Conservation (phyloP, 2,888 invertebrate species). For the Cephus pygmeus region DNA sequence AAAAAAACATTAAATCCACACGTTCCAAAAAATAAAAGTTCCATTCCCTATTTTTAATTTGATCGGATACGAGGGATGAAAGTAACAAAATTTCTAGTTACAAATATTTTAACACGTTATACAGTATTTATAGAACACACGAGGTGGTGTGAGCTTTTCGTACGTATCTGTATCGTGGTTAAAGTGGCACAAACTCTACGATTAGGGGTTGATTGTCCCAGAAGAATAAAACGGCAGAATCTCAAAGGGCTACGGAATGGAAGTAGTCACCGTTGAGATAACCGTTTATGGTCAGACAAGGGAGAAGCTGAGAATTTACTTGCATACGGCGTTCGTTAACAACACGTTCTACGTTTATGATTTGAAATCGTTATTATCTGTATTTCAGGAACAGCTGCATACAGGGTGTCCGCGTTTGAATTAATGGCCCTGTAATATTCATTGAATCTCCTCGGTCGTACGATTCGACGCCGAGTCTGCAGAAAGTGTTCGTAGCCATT, state of each 20-base stretch:
- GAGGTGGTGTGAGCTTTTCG: too few relatives aligned
- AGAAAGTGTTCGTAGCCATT: neutral
- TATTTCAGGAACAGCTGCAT: neutral
- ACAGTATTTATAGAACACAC: neutral
- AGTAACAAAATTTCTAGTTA: neutral
- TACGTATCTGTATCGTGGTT: too few relatives aligned
- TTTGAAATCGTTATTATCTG: neutral
- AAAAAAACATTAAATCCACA: neutral
- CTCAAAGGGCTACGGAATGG: neutral
- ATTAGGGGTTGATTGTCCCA: neutral
- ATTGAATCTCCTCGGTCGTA: neutral
- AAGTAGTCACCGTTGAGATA: neutral
- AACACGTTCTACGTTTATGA: neutral
- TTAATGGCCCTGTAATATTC: neutral
- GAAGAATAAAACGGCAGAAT: neutral
- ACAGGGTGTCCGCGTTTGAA: neutral
- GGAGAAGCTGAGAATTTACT: neutral
- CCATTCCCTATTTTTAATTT: neutral
- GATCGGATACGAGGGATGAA: neutral
- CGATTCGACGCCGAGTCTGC: neutral
- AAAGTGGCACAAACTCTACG: too few relatives aligned
- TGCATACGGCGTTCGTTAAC: neutral
- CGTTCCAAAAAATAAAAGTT: neutral
- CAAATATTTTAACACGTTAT: neutral
- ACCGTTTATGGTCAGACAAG: constrained; percentile 2